These are phyloP conservation scores for Enteromius fasciolatus DNA, from an alignment of 2,797 vertebrate species.

Conservation along the genomic window DNA sequence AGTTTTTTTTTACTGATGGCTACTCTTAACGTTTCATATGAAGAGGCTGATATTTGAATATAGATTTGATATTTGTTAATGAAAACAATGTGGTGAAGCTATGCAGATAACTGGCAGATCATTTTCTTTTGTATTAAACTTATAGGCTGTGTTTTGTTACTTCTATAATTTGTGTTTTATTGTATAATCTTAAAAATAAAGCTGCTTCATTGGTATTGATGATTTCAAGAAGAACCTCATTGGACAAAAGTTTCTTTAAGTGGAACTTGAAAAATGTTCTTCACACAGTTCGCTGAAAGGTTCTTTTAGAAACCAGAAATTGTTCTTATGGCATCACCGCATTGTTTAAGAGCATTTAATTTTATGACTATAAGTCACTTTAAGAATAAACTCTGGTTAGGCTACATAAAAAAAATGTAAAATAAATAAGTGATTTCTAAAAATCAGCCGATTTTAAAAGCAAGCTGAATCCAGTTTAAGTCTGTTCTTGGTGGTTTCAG, in stretches of 20 bases:
- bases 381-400: neutral
- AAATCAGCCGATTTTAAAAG: constrained; percentile 7
- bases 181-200: neutral
- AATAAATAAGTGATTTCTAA: neutral
- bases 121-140: neutral
- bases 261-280: neutral
- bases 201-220: neutral
- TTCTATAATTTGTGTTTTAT: neutral
- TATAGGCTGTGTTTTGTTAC: neutral
- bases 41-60: constrained; percentile 16
- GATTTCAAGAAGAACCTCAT: neutral
- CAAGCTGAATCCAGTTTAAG: constrained; percentile 42
- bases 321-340: neutral
- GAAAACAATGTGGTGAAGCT: neutral
- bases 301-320: neutral
- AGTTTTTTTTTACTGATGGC: neutral
- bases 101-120: neutral
- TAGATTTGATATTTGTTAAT: constrained; percentile 18
- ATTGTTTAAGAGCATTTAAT: neutral
- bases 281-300: neutral
- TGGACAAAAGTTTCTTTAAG: neutral
- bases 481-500: constrained; percentile 44
- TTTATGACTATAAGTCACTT: neutral
- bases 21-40: neutral
- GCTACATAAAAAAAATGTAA: neutral